Base-by-base conservation (phyloP, 2,797 vertebrate genomes). In the Fundulus diaphanus region DNA sequence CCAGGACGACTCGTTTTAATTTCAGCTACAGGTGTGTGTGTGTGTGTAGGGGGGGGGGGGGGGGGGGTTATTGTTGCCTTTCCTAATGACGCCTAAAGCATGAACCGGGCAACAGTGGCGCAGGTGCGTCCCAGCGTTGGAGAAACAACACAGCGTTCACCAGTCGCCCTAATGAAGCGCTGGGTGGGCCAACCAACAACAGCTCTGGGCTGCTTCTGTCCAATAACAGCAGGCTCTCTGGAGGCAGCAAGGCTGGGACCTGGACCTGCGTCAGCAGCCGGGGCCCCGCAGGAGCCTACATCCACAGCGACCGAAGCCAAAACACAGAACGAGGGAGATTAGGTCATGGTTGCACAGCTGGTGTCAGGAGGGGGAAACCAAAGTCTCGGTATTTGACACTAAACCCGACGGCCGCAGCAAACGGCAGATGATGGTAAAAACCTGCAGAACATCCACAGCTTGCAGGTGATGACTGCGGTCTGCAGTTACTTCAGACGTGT, bases 61-160 rank as follows among this genome's bases (percentile, higher is more conserved):
- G n/a, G n/a, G 65, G 85, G 85, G 87, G 90, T 75, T 82, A 78
- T 83, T 92, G 86, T 93, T 93, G 90, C 87, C 48, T 63, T 88
- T 88, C 83, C 67, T 89, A 90, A 94, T 93, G 93, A 94, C 71
- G 91, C 78, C 90, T 72, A 80, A 73, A 89, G 86, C 85, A 82
- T 80, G 3, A 13, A 66, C 75, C 13, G 31, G 82, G 80, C 71
- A 86, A 78, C 90, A 68, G 68, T 66, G 86, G 90, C 86, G 61
- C 88, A 88, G 90, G 86, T 81, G 85, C 69, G 85, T 80, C 81
- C 73, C 81, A 56, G 81, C 29, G 78, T 76, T 72, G 80, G 46
- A 80, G 52, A 72, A 90, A 92, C 88, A 89, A 87, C 90, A 92
- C 83, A 72, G 66, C 5, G 16, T 78, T 52, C 31, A 22, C 63